Conservation (phyloP, 2,113 vertebrate species). For the Urocolius indicus region DNA sequence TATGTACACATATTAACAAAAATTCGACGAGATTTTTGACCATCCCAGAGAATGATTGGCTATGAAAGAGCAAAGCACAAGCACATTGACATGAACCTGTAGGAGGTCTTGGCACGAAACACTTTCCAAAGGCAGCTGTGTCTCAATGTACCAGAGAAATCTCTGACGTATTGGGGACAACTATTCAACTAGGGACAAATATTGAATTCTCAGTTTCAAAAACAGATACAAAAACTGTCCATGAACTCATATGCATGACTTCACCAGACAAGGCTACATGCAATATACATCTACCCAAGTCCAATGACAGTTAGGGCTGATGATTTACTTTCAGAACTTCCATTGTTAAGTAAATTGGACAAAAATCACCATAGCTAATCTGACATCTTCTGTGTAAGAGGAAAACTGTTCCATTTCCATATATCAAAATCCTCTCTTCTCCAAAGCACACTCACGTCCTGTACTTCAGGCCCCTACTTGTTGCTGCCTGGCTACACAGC, state of each 20-base stretch:
- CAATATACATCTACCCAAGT: neutral
- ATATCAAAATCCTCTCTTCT: no score
- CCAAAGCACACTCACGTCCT: neutral
- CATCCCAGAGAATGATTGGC: neutral
- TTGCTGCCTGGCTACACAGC: neutral
- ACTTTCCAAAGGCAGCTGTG: neutral
- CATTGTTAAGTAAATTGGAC: neutral
- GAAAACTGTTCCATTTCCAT: neutral
- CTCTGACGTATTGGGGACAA: neutral
- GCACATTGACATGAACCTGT: neutral
- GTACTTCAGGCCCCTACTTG: neutral
- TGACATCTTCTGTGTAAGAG: neutral
- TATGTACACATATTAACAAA: neutral
- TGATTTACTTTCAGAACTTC: neutral
- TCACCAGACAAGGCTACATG: neutral
- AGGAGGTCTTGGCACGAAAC: neutral
- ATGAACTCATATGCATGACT: neutral
- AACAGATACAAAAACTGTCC: neutral
- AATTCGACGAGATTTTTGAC: neutral
- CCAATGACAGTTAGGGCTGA: no score
- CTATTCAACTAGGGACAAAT: neutral
- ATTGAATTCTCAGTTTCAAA: neutral
- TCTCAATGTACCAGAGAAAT: neutral
- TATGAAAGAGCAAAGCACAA: neutral
- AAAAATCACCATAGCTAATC: neutral